These are phyloP conservation scores for Ashinkailepas kermadecensis DNA, from an alignment of 2,888 invertebrate species.

Conservation along the genomic window DNA sequence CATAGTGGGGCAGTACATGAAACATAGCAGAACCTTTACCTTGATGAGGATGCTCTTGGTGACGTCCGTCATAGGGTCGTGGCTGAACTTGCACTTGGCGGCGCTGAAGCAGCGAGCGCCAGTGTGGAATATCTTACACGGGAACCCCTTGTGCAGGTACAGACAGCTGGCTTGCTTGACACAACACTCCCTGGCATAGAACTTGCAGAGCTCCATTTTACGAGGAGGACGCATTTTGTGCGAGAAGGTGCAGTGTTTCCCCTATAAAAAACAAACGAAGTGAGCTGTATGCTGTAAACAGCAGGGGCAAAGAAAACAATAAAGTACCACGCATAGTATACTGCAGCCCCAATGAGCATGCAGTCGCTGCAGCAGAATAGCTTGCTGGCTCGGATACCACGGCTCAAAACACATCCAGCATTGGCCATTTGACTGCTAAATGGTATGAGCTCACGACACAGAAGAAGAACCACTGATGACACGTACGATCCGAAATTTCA, in stretches of 20 bases:
- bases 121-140: conserved; percentile 93
- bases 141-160: conserved; percentile 94
- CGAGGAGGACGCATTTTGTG: conserved; percentile 74
- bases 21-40: conserved; percentile 37
- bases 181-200: conserved; percentile 91
- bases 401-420: too few species aligned
- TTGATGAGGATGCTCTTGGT: conserved; percentile 53
- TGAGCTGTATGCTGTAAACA: background rate
- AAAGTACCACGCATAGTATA: background rate
- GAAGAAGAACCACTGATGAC: too few species aligned
- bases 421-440: too few species aligned
- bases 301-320: background rate
- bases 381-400: too few species aligned
- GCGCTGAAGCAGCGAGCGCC: conserved; percentile 65
- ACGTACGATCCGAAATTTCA: too few species aligned
- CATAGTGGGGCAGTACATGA: too few species aligned
- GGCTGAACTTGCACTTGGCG: conserved; percentile 89
- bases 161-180: conserved; percentile 90
- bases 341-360: background rate
- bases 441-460: too few species aligned
- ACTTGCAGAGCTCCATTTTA: conserved; percentile 91
- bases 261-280: conserved; percentile 42
- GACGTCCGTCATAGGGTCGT: conserved; percentile 76
- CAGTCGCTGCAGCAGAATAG: background rate
- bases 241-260: conserved; percentile 75